Evolutionary conservation across 2,113 vertebrate species (phyloP), one percentile per base, ranked within the genome.

Genomic region (Ageneiosus marmoratus): DNA sequence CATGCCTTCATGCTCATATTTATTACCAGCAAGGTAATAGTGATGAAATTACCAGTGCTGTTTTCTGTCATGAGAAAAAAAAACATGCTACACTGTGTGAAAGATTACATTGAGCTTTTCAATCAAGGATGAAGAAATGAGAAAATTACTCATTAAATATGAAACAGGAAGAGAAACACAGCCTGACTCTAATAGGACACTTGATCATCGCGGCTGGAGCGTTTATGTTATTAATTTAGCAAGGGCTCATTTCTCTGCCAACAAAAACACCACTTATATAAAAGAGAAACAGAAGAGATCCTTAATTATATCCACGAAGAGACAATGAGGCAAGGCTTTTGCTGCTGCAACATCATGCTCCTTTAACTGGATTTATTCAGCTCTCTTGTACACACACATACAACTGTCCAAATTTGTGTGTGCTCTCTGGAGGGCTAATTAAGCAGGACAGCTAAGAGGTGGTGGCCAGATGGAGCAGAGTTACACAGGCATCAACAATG

Each of bases 271-370:
- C 77, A 78, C 84, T 86, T 88, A 91, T 82, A 89, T 91, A 87
- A 90, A 90, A 90, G 87, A 82, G 72, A 53, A n/a, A 83, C 86
- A 89, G 88, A 89, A 89, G 88, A 90, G 87, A 34, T 22, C 79
- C 78, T 88, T 91, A 92, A 93, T 92, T 91, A 88, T 87, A 85
- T 89, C 80, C 69, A 85, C 91, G 91, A 92, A 93, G 91, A 80
- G 87, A 87, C 88, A 91, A 93, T 91, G 84, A 91, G 90, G 89
- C 87, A 87, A 77, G 60, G 37, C 79, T 44, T 70, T 41, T 81
- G 82, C 63, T 72, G 74, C 83, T 80, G 86, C 80, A 88, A 83
- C 78, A 77, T 72, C 48, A 22, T 72, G 48, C 27, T 62, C 50
- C 77, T 76, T 83, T 55, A 62, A 82, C 50, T 48, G 67, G 48